Evolutionary conservation across 2,113 vertebrate species (phyloP), one percentile per base, ranked within the genome.

Genomic region (Elaphurus davidianus): DNA sequence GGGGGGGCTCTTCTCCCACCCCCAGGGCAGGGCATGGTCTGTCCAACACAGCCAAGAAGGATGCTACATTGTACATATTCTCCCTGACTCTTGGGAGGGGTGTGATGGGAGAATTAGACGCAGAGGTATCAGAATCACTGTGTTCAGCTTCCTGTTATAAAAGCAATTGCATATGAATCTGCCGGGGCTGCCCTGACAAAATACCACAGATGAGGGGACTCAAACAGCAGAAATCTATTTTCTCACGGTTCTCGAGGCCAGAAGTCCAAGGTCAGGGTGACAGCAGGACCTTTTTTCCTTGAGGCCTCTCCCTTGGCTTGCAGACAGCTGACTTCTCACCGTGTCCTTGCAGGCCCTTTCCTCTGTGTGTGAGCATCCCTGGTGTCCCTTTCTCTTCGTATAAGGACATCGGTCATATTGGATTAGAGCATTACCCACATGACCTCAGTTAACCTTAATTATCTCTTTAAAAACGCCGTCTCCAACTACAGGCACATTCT

Each of bases 181-280:
- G 90, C 87, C 13, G 0, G 5, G 59, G 28, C 71, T 23, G 3
- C 23, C 36, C 14, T 50, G 21, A 30, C 71, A 17, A 23, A 64
- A 25, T 0, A 0, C 54, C 40, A 16, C 33, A 33, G 16, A 13
- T 14, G 0, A 10, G 23, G 55, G 10, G 17, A 5, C 28, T 16
- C 7, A 4, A 40, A 7, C 5, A 1, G 2, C 62, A 40, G 27
- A 52, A 11, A 2, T 10, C 10, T 21, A 1, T 23, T 30, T 55
- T 16, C 47, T 16, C 52, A 5, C 0, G 1, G 57, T 25, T 59
- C 43, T 52, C 25, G 13, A 76, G 21, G 90, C 71, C 55, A 5
- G 21, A 74, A n/a, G 55, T 52, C 27, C 6, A 3, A 47, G 55
- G 1, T 16, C 64, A 15, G 10, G 59, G 86, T 16, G 27, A 28